Base-by-base conservation (phyloP, 1,140 invertebrate genomes). In the Drosophila asahinai region DNA sequence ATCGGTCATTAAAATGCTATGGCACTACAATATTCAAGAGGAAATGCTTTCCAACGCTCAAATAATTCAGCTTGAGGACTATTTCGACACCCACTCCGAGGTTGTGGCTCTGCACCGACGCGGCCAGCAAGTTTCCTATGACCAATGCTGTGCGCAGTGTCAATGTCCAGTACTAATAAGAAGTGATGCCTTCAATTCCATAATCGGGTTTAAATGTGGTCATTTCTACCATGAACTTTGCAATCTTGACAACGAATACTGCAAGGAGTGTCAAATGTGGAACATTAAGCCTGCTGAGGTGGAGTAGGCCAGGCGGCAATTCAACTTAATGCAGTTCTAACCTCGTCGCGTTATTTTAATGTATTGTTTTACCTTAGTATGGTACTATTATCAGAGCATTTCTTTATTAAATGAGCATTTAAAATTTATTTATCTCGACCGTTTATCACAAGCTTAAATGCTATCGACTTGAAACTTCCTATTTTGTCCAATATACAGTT, bases 21-120 rank as follows among this genome's bases (percentile, higher is more conserved):
- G 97, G 87, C 98, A 99, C 93, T 99, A 98, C 92, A 98, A 97
- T 93, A 94, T 99, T 40, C 98, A 99, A 94, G 96, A 98, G 42
- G 97, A 98, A 14, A 95, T 99, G 4, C 96, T 98, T 93, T 96
- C 98, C 93, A 97, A 97, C 0, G 98, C 97, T 89, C 97, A 97
- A 82, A 96, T 97, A 91, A 98, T 98, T 75, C 94, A 98, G 5
- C 95, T 97, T 1, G 95, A 95, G 19, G 98, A 99, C 94, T 98
- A 98, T 93, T 98, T 98, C 83, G 96, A 97, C 92, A 93, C 98
- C n/a, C 96, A 98, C 91, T 95, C 97, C 72, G 96, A 96, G 93
- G 93, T 98, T 17, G 96, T 98, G 3, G 93, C 94, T 33, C 94
- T 95, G 38, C 97, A 98, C 80, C 95, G 96, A 84, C 95, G 95